Evolutionary conservation across 1,140 invertebrate genomes (phyloP).

Genomic region (Scaptomyza graminum): DNA sequence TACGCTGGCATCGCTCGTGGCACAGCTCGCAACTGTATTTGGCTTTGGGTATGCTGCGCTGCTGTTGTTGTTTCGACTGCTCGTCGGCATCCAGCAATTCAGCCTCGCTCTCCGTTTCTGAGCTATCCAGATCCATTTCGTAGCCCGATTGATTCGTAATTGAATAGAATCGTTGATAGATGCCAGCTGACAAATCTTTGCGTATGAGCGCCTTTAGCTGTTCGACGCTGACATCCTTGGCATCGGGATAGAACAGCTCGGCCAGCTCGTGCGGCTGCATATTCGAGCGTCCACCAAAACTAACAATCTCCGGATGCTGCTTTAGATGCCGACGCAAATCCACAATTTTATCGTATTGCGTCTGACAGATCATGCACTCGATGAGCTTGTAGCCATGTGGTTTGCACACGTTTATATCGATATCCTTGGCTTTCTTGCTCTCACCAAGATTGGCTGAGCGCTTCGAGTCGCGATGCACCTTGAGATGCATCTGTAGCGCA

Average conservation of each 20-base stretch:
- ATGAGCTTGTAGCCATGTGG: constrained; percentile 72
- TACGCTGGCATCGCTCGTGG: constrained; percentile 82
- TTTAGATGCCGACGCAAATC: constrained; percentile 60
- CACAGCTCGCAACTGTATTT: constrained; percentile 84
- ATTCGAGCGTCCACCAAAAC: constrained; percentile 39
- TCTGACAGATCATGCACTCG: constrained; percentile 74
- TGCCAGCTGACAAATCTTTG: constrained; percentile 55
- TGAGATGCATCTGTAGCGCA: constrained; percentile 55
- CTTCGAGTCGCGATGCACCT: constrained; percentile 63
- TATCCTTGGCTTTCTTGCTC: constrained; percentile 66
- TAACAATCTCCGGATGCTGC: constrained; percentile 59
- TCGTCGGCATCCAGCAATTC: constrained; percentile 54
- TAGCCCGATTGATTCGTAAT: constrained; percentile 74
- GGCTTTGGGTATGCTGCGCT: constrained; percentile 26
- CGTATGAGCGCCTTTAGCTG: constrained; percentile 53
- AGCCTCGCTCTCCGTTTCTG: constrained; percentile 64
- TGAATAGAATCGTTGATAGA: constrained; percentile 69
- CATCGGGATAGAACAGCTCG: constrained; percentile 68
- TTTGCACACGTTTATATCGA: constrained; percentile 68
- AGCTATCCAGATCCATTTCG: constrained; percentile 70
- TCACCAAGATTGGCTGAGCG: constrained; percentile 64
- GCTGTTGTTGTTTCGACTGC: constrained; percentile 16
- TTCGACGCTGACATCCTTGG: constrained; percentile 58
- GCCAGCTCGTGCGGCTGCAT: constrained; percentile 51
- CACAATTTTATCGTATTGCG: constrained; percentile 66